These are phyloP conservation scores for Cololabis saira DNA, from an alignment of 2,113 vertebrate species.

Conservation along the genomic window DNA sequence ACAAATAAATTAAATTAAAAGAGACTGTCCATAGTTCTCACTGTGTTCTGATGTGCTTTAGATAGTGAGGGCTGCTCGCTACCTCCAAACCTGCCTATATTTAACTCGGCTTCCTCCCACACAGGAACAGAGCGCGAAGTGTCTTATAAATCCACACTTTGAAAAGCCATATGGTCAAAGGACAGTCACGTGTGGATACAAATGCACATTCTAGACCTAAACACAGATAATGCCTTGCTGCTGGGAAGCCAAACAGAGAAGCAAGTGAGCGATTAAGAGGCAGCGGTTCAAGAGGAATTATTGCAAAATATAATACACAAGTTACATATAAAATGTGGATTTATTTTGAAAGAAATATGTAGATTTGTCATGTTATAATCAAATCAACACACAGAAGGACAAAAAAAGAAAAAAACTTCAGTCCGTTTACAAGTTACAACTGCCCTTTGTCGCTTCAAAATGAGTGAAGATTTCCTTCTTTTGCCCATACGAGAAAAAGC, in stretches of 20 bases:
- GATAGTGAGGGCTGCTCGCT: constrained; percentile 66
- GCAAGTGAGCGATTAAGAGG: constrained; percentile 42
- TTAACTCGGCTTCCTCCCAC: constrained; percentile 79
- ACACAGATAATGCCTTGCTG: constrained; percentile 39
- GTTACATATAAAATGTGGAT: no score
- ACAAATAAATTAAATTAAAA: constrained; percentile 56
- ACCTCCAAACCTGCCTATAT: constrained; percentile 80
- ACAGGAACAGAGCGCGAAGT: constrained; percentile 76
- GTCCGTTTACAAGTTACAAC: constrained; percentile 1
- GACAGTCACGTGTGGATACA: constrained; percentile 69
- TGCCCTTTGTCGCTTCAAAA: neutral
- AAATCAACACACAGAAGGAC: constrained; percentile 20
- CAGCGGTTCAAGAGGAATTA: constrained; percentile 46
- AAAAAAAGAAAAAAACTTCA: constrained; percentile 12
- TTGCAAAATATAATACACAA: constrained; percentile 50
- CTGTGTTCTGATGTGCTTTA: constrained; percentile 60
- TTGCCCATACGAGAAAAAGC: constrained; percentile 17
- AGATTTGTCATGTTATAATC: constrained; percentile 40
- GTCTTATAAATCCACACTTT: constrained; percentile 73
- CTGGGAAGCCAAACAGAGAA: constrained; percentile 37
- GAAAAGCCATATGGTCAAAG: constrained; percentile 74
- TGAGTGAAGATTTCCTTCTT: neutral
- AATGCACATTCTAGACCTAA: constrained; percentile 51
- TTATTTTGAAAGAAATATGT: constrained; percentile 33
- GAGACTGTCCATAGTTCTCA: constrained; percentile 45